Evolutionary conservation across 2,888 invertebrate genomes (phyloP), one percentile per base, ranked within the genome.

Genomic region (Teinopalpus imperialis): DNA sequence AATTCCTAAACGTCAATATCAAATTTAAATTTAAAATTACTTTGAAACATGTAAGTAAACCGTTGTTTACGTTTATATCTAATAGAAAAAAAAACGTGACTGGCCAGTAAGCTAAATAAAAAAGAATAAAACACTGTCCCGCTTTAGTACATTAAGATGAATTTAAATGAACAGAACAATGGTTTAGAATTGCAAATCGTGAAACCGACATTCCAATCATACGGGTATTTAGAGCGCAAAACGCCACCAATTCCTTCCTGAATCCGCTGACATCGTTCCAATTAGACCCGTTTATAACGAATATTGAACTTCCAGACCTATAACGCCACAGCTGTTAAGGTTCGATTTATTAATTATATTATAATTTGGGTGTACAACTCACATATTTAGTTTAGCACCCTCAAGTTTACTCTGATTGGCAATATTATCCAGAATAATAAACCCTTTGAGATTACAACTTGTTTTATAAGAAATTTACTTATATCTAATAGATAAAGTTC

Each of bases 151-250:
- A 40, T 49, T 50, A 53, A 52, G 36, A 37, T 35, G 56, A 58
- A 59, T 41, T 47, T 30, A 30, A 46, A 46, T 29, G n/a, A n/a
- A 45, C 35, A 40, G 41, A 34, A 41, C 41, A 47, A 47, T 26
- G 26, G 40, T 67, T 66, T 69, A 66, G 75, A 76, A 78, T 74
- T 76, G 74, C 76, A 76, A 77, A 79, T 63, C 59, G 63, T 62
- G 63, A 69, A 68, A 54, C 56, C 46, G 56, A 49, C 51, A 57
- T 63, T 68, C 65, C 69, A 75, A 76, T 77, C 73, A 74, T 58
- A 74, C 71, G 72, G 71, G 57, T 70, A 67, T 67, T 73, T 71
- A 70, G 69, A 59, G 59, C 64, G 69, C 71, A 72, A 70, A 72
- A 68, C 63, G 61, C 61, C 59, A 55, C 51, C 53, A 50, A n/a